Conservation (phyloP, 2,888 invertebrate species). For the Onthophagus sagittarius region DNA sequence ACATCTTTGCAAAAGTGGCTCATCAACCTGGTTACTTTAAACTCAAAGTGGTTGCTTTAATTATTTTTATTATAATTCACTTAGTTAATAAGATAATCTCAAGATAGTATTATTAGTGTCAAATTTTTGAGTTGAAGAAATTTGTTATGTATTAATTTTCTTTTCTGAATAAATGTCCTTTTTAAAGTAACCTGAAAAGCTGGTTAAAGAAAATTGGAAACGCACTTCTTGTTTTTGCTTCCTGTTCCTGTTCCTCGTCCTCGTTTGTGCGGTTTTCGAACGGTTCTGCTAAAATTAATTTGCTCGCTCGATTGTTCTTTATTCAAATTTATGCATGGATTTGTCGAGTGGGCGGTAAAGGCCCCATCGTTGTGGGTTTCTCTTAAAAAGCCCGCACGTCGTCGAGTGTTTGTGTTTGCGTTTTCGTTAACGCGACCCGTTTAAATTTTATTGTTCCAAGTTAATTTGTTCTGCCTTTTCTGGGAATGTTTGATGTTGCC, state of each 20-base stretch:
- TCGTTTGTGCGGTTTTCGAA: not conserved
- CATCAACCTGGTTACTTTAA: too few species aligned
- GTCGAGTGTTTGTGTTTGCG: not conserved
- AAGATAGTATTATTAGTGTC: constrained; percentile 15
- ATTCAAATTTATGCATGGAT: not conserved
- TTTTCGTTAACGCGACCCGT: not conserved
- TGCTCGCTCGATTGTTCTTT: not conserved
- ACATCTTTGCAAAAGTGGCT: constrained; percentile 16
- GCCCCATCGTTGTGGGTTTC: not conserved
- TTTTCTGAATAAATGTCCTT: not conserved
- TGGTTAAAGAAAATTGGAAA: not conserved
- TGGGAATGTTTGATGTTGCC: not conserved
- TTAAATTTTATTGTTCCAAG: not conserved
- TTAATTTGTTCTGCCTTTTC: not conserved
- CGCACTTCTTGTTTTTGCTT: not conserved
- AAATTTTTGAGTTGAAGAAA: constrained; percentile 10
- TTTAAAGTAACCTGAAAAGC: not conserved
- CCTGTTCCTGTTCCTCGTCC: not conserved
- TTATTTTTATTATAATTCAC: not conserved
- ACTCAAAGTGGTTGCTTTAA: not conserved
- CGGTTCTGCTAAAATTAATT: not conserved
- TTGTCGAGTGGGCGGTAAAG: not conserved
- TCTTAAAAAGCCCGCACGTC: not conserved
- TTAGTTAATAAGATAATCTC: not conserved
- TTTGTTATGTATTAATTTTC: not conserved